These are phyloP conservation scores for Heliconius sara DNA, from an alignment of 2,888 invertebrate genomes.

Conservation along the genomic window DNA sequence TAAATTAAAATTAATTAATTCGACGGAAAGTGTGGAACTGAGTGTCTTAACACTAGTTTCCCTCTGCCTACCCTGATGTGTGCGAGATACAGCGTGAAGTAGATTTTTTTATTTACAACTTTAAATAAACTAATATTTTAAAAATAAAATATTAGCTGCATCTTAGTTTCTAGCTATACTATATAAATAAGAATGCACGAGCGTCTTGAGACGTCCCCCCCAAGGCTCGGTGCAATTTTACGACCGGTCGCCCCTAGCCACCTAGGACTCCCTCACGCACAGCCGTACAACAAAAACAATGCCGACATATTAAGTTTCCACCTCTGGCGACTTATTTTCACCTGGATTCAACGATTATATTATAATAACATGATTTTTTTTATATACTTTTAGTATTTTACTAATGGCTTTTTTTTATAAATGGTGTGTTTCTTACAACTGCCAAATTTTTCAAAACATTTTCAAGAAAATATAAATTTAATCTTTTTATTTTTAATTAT, in stretches of 20 bases:
- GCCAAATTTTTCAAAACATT: too few species aligned
- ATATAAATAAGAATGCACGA: constrained; percentile 74
- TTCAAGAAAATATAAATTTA: too few species aligned
- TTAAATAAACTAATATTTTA: background rate
- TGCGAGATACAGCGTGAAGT: too few species aligned
- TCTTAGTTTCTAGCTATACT: constrained; percentile 58
- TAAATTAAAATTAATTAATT: too few species aligned
- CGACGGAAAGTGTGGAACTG: too few species aligned
- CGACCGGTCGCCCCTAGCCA: constrained; percentile 72
- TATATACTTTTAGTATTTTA: too few species aligned
- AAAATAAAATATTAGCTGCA: background rate
- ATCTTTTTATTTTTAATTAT: too few species aligned
- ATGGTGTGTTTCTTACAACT: too few species aligned
- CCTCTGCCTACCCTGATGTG: too few species aligned
- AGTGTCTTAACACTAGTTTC: too few species aligned
- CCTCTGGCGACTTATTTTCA: constrained; percentile 26
- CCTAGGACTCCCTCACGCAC: constrained; percentile 58
- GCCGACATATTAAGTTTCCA: constrained; percentile 48
- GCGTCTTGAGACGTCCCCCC: constrained; percentile 81
- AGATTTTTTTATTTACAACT: background rate
- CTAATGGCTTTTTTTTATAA: background rate
- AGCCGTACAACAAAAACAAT: constrained; percentile 60
- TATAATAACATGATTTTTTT: background rate
- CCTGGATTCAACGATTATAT: constrained; percentile 17
- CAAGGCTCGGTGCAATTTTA: constrained; percentile 80